phyloP scores from a whole-genome alignment of 2,797 vertebrate genomes.

The Pterois miles region DNA sequence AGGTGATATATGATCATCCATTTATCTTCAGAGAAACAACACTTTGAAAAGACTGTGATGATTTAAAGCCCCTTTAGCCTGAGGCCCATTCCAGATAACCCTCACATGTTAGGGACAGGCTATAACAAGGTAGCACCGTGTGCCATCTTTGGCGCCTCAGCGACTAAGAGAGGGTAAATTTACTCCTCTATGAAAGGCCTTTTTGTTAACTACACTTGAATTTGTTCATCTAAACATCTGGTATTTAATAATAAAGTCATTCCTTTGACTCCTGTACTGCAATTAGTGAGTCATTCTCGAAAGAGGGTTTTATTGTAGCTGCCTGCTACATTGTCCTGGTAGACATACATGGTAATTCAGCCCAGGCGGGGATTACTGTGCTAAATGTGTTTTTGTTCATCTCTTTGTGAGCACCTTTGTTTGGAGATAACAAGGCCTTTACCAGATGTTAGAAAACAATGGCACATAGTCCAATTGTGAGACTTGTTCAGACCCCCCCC shows the following conservation, averaged over 20 bases:
- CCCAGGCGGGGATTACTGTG: background rate
- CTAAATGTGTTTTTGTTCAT: conserved; percentile 21
- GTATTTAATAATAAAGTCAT: conserved; percentile 39
- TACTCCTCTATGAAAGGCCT: background rate
- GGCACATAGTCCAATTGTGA: conserved; percentile 38
- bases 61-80: conserved; percentile 38
- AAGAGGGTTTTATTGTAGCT: conserved; percentile 13
- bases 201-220: background rate
- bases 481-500: conserved; percentile 6
- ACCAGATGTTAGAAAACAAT: conserved; percentile 55
- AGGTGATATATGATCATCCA: conserved; percentile 34
- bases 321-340: background rate
- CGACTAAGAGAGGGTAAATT: background rate
- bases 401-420: conserved; percentile 18
- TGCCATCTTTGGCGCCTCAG: conserved; percentile 22
- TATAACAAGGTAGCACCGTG: conserved; percentile 26
- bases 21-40: conserved; percentile 30
- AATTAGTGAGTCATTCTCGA: conserved; percentile 39
- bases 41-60: conserved; percentile 36
- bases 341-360: background rate
- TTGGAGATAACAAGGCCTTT: background rate
- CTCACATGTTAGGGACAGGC: conserved; percentile 15
- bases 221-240: conserved; percentile 48
- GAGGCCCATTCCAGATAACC: conserved; percentile 49
- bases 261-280: conserved; percentile 9